Conservation (phyloP, 2,888 invertebrate genomes). For the Tuta absoluta region DNA sequence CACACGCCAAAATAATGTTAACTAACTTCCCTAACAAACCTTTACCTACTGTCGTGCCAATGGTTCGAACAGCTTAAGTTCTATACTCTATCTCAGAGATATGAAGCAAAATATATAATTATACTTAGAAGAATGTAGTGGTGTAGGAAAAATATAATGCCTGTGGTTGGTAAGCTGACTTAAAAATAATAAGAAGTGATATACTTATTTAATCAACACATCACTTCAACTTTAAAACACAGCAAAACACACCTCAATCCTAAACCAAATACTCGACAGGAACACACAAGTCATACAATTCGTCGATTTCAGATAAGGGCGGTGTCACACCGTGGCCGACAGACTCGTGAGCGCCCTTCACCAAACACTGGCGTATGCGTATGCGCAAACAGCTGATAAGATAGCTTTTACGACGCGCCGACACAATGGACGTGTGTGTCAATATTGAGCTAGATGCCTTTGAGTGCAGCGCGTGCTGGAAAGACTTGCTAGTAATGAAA, state of each 20-base stretch:
- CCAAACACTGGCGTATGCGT: constrained; percentile 73
- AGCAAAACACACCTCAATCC: constrained; percentile 25
- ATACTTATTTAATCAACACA: background rate
- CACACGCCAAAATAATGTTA: no score
- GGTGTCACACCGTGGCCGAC: constrained; percentile 59
- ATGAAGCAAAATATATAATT: no score
- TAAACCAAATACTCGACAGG: constrained; percentile 47
- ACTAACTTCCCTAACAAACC: no score
- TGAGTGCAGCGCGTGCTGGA: constrained; percentile 70
- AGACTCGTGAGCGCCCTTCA: constrained; percentile 76
- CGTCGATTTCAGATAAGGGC: constrained; percentile 69
- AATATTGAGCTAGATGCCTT: constrained; percentile 76
- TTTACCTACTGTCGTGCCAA: no score
- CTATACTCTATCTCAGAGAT: no score
- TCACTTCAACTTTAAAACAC: background rate
- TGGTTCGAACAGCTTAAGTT: no score
- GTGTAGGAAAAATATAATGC: no score
- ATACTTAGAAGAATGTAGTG: no score
- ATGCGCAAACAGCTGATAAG: constrained; percentile 78
- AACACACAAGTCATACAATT: constrained; percentile 61
- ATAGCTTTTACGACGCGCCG: constrained; percentile 71
- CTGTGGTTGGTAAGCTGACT: background rate
- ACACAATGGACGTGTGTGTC: constrained; percentile 70
- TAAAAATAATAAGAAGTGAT: background rate
- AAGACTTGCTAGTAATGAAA: no score